Base-by-base conservation (phyloP, 2,888 invertebrate genomes). In the Eupithecia pulchellata region DNA sequence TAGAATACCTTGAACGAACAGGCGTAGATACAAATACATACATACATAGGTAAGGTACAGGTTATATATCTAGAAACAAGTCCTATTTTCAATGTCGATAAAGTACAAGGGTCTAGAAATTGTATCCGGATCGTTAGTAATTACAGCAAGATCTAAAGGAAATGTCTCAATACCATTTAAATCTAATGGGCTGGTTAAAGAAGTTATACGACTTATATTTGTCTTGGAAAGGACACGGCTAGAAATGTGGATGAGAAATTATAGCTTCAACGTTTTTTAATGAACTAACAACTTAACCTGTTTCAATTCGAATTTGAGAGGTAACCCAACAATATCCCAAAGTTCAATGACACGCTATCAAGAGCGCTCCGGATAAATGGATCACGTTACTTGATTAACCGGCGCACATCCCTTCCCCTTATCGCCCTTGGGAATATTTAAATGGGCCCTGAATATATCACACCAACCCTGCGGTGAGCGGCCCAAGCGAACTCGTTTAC, bases 301-400 rank as follows among this genome's bases (percentile, higher is more conserved):
- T 52, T 66, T 58, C 9, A 60, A 68, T 71, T 68, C 75, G 69
- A 69, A 63, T 75, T 75, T 82, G 84, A 89, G 89, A 82, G 91
- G 91, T 89, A 86, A 88, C 86, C 84, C 82, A 85, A 86, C 90
- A 90, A 93, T 92, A 91, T 92, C 91, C 89, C 86, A 88, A 91
- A 90, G 90, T 90, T 90, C 90, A 90, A 85, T 86, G 86, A 87
- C 87, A 87, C 87, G 88, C 88, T 92, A 93, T 92, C 92, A 92
- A 91, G 91, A 91, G 91, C 89, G 86, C 92, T 91, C 89, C 87
- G 91, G 91, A 93, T 93, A 93, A 93, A 93, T 92, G 92, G 93
- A 92, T 93, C 93, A 91, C 92, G 93, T 93, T 93, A 93, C 93
- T 93, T 93, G 93, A 93, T 93, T 93, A 93, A 93, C 92, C 91